A percentile compares a stretch with the other conserved stretches of the same genome.
Evolutionary conservation across 2,888 invertebrate genomes (phyloP).

Genomic region (Anthrax anthrax): DNA sequence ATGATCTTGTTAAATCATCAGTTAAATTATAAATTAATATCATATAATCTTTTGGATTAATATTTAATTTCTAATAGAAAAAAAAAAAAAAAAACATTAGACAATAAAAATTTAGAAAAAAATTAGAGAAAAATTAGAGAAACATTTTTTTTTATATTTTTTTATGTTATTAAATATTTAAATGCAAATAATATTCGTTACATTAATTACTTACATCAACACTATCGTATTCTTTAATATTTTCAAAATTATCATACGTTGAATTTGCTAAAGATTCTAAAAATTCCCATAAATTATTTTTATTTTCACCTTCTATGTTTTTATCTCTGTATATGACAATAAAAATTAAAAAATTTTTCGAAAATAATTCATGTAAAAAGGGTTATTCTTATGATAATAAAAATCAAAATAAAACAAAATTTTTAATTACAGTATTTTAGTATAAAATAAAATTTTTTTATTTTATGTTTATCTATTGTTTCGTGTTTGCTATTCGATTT

Average conservation of each 20-base stretch:
- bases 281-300: conserved; percentile 18
- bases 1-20: conserved; percentile 11
- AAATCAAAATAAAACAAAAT: too few species aligned
- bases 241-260: conserved; percentile 26
- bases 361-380: too few species aligned
- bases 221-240: conserved; percentile 21
- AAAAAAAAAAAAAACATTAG: not conserved
- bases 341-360: not conserved
- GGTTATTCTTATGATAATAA: too few species aligned
- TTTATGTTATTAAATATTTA: too few species aligned
- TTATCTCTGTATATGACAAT: conserved; percentile 2
- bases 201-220: conserved; percentile 16
- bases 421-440: too few species aligned
- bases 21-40: conserved; percentile 30
- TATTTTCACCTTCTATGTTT: conserved; percentile 9
- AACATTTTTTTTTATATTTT: too few species aligned
- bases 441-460: too few species aligned
- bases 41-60: conserved; percentile 28
- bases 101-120: not conserved
- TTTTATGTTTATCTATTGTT: too few species aligned
- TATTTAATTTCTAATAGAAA: conserved; percentile 15
- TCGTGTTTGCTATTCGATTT: too few species aligned
- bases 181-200: too few species aligned
- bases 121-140: too few species aligned
- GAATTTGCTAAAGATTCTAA: conserved; percentile 31